Base-by-base conservation (phyloP, 2,797 vertebrate genomes). In the Gambelia wislizenii region DNA sequence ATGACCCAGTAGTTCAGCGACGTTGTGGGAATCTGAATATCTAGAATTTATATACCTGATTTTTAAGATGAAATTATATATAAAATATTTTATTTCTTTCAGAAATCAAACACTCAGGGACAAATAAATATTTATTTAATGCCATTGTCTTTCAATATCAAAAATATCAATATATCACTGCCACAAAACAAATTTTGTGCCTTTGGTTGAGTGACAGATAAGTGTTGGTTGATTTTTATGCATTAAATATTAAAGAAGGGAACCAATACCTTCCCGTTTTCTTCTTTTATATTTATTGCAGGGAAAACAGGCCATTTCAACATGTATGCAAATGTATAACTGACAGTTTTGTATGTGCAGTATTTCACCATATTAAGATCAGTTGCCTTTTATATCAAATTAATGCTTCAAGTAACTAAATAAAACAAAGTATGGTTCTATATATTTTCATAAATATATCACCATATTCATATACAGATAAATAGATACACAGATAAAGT, bases 381-480 rank as follows among this genome's bases (percentile, higher is more conserved):
- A 56, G 77, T 74, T 54, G 25, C 13, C 16, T 59, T 81, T 82
- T 47, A 20, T 59, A 59, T 74, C 30, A 82, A n/a, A 81, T 13
- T 36, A 86, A 64, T 64, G 33, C 52, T 79, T 79, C 64, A 64
- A 82, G 42, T 61, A 82, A 76, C 6, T 36, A 83, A 83, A 69
- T 2, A 83, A 70, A 42, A n/a, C 74, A 39, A 42, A 79, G 39
- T 79, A 54, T 52, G 69, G 7, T 83, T 82, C 10, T 39, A 18
- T 47, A 12, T 67, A 67, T 67, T 67, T 67, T 67, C 9, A 33
- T 67, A 67, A 10, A 67, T 67, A 67, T 30, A 67, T 33, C 30
- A 9, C 64, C 30, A 13, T 67, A 67, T 67, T 67, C 10, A 67
- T 64, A 20, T 61, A 54, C 9, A 54, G 52, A 54, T 54, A 61